A percentile compares a stretch with the other conserved stretches of the same genome.
These are phyloP conservation scores for Girardinus metallicus DNA, from an alignment of 2,797 vertebrate species.

Conservation along the genomic window DNA sequence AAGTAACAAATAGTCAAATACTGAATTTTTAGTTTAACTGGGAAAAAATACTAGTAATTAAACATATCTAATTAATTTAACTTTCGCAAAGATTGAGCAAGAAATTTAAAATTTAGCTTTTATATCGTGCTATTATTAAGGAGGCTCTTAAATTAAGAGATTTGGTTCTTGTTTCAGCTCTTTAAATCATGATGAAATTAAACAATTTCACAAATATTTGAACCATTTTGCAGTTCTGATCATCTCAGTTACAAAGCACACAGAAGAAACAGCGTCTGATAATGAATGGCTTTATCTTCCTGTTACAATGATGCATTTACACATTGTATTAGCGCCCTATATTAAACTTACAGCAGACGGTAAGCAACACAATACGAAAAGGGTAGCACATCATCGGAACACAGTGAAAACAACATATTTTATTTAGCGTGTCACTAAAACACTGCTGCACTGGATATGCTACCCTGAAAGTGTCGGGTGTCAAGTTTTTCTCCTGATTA, in stretches of 20 bases:
- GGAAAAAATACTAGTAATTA: no score
- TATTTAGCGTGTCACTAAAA: constrained; percentile 33
- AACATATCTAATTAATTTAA: no score
- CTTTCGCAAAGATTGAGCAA: background rate
- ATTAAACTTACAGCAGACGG: constrained; percentile 37
- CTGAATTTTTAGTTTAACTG: background rate
- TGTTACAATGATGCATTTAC: constrained; percentile 49
- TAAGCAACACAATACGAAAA: constrained; percentile 13
- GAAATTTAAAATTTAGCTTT: background rate
- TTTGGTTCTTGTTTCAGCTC: background rate
- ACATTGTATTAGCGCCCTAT: constrained; percentile 24
- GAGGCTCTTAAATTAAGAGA: background rate
- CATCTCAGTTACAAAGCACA: constrained; percentile 24
- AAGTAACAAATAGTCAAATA: background rate
- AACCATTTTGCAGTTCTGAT: background rate
- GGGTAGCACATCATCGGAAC: constrained; percentile 12
- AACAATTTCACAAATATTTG: background rate
- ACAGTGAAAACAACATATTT: constrained; percentile 24
- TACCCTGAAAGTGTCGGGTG: constrained; percentile 52
- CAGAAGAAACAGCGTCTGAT: constrained; percentile 42
- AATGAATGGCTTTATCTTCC: constrained; percentile 82
- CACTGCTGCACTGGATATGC: constrained; percentile 28
- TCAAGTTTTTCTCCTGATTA: constrained; percentile 26
- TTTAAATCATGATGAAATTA: background rate
- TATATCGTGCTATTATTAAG: no score